Base-by-base conservation (phyloP, 2,113 vertebrate genomes). In the Gymnarchus niloticus region DNA sequence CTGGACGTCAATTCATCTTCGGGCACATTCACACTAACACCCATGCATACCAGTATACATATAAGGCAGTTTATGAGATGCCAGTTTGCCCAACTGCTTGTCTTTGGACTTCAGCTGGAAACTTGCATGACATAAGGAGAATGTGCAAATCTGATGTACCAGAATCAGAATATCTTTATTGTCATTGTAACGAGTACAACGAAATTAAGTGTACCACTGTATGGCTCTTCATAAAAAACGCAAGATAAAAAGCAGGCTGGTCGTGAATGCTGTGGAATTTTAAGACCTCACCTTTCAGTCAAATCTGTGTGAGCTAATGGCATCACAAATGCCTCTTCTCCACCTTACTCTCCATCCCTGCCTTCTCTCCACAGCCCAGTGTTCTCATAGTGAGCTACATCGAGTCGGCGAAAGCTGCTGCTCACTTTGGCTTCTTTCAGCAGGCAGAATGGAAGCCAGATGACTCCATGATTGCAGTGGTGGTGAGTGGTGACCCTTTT, bases 331-430 rank as follows among this genome's bases (percentile, higher is more conserved):
- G 12, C 33, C 6, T 5, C 14, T 5, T 19, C 33, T 14, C 41
- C 17, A 17, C 12, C 33, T 73, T 33, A 6, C 65, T 57, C 77
- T 3, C 8, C 80, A 1, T 81, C 12, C 86, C 4, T 88, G 25
- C 91, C 87, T 52, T n/a, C n/a, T 81, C 33, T 17, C 82, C 87
- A n/a, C 92, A 99, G 97, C 98, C 98, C 91, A 97, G 96, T 89
- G 98, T 99, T 87, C 94, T 99, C 94, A 96, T 99, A 0, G 95
- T 98, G 91, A 98, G 96, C 91, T 98, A 99, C 89, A 98, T 97
- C 82, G 98, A 98, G 91, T 93, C 96, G 44, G 91, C 92, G 84
- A 99, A 98, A 91, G 96, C 98, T 78, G 94, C 95, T 25, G 91
- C 94, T 87, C 97, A 97, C 91, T 99, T 99, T 92, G 98, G 98